Evolutionary conservation across 2,113 vertebrate species (phyloP).

Genomic region (Aviceda subcristata): DNA sequence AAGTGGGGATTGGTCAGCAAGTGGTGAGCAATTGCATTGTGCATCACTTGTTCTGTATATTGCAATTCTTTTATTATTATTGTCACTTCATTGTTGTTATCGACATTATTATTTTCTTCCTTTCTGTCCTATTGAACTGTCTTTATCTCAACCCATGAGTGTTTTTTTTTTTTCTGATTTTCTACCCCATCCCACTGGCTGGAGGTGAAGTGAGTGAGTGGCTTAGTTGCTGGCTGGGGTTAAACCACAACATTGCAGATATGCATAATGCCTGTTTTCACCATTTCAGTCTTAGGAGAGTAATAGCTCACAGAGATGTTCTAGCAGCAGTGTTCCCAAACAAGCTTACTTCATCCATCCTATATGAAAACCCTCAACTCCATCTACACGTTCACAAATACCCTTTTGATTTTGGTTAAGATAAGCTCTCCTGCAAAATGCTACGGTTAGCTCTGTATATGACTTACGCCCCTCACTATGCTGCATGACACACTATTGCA

Average conservation of each 20-base stretch:
- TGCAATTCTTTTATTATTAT: no score
- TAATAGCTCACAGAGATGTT: neutral
- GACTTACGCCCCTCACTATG: neutral
- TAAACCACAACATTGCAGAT: neutral
- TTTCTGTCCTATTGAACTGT: no score
- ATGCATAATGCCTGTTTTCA: neutral
- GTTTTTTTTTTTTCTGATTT: no score
- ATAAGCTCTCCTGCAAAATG: neutral
- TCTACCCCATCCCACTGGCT: no score
- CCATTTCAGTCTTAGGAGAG: neutral
- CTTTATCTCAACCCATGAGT: no score
- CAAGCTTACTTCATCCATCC: neutral
- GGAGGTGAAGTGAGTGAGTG: no score
- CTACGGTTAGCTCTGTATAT: fast-evolving
- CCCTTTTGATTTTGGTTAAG: neutral
- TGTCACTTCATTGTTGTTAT: no score
- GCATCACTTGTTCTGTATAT: no score
- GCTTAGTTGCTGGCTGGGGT: no score
- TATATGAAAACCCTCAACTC: neutral
- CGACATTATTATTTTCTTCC: no score
- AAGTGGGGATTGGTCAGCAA: no score
- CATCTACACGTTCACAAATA: neutral
- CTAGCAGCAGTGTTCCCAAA: neutral
- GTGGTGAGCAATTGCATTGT: no score
- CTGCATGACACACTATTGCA: fast-evolving